phyloP scores from a whole-genome alignment of 2,113 vertebrate species.

The Scopus umbretta region DNA sequence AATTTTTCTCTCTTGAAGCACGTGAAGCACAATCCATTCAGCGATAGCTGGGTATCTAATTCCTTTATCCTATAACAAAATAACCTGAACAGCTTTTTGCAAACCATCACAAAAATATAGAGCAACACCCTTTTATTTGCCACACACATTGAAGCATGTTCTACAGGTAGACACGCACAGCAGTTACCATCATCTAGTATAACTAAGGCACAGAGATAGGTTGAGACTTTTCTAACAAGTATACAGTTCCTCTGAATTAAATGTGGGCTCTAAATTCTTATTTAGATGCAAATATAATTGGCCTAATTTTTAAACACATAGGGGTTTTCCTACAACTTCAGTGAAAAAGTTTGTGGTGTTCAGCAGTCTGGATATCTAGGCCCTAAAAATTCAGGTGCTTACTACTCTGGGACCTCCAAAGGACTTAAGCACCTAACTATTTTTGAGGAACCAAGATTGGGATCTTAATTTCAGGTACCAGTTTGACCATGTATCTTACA shows the following conservation, averaged over 20 bases:
- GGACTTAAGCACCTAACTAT: neutral
- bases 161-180: neutral
- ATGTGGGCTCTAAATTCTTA: neutral
- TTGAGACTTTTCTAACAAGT: neutral
- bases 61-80: neutral
- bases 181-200: neutral
- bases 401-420: neutral
- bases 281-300: neutral
- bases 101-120: neutral
- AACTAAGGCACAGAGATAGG: neutral
- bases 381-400: neutral
- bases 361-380: neutral
- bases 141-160: neutral
- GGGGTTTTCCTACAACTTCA: neutral
- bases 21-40: neutral
- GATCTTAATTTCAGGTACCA: neutral
- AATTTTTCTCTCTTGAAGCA: neutral
- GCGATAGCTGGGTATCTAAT: neutral
- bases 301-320: neutral
- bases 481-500: neutral
- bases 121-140: neutral
- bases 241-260: neutral
- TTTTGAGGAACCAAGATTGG: neutral
- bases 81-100: neutral
- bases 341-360: neutral